Evolutionary conservation across 1,140 invertebrate genomes (phyloP).

Genomic region (Charaxes varanes): DNA sequence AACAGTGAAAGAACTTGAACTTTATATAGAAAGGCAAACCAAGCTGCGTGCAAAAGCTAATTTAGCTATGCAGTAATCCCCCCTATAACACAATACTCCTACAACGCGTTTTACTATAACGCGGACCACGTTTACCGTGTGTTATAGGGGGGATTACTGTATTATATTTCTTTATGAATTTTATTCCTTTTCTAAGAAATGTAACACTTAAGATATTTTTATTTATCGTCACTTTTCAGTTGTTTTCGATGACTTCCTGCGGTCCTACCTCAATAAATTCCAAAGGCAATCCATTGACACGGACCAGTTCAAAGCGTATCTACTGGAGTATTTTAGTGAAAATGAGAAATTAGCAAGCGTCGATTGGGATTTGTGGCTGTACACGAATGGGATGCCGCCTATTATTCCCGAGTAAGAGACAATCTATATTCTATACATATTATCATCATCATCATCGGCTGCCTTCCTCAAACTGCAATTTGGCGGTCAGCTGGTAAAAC

Average conservation of each 20-base stretch:
- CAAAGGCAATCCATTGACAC: slow-evolving; percentile 90
- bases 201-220: not conserved
- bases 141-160: not conserved
- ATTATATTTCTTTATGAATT: slow-evolving; percentile 3
- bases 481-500: too few relatives aligned
- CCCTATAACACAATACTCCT: too few relatives aligned
- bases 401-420: slow-evolving; percentile 87
- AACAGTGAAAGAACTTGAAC: too few relatives aligned
- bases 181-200: not conserved
- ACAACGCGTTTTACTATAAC: too few relatives aligned
- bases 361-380: slow-evolving; percentile 92
- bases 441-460: too few relatives aligned
- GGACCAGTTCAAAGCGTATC: slow-evolving; percentile 84
- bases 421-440: too few relatives aligned
- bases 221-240: too few relatives aligned
- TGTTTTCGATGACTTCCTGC: slow-evolving; percentile 90
- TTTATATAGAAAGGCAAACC: too few relatives aligned
- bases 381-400: slow-evolving; percentile 89
- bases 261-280: slow-evolving; percentile 87
- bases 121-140: too few relatives aligned
- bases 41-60: too few relatives aligned
- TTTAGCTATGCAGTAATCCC: too few relatives aligned
- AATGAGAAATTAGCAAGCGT: slow-evolving; percentile 74
- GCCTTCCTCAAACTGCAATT: too few relatives aligned
- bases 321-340: slow-evolving; percentile 86